These are phyloP conservation scores for Lasiurus cinereus DNA, from an alignment of 2,113 vertebrate species.

Conservation along the genomic window DNA sequence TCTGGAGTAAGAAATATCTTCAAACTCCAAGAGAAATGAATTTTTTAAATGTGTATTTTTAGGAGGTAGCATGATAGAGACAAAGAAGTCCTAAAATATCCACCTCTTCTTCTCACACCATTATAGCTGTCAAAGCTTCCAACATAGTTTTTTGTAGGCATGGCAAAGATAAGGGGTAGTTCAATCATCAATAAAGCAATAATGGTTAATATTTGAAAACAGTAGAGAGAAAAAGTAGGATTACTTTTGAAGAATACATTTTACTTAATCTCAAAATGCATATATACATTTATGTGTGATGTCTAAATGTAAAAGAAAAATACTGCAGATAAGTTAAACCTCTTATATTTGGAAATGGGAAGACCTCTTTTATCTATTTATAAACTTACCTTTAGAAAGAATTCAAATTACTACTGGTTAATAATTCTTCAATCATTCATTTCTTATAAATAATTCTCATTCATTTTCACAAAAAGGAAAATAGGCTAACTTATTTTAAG, in stretches of 20 bases:
- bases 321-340: not conserved
- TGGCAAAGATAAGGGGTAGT: not conserved
- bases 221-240: not conserved
- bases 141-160: not conserved
- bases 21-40: not conserved
- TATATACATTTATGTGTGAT: no score
- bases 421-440: slow-evolving; percentile 25
- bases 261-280: not conserved
- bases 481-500: slow-evolving; percentile 11
- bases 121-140: not conserved
- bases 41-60: slow-evolving; percentile 43
- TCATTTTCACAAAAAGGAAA: slow-evolving; percentile 39
- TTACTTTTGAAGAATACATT: not conserved
- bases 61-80: not conserved
- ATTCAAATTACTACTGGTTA: not conserved
- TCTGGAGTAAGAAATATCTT: not conserved
- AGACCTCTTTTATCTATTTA: not conserved
- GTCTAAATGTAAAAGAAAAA: not conserved
- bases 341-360: not conserved
- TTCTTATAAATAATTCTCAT: not conserved
- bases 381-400: slow-evolving; percentile 13
- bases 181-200: not conserved
- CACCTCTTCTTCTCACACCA: not conserved
- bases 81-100: slow-evolving; percentile 30
- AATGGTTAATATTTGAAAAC: not conserved